Base-by-base conservation (phyloP, 2,113 vertebrate species). In the Lethenteron camtschaticum region DNA sequence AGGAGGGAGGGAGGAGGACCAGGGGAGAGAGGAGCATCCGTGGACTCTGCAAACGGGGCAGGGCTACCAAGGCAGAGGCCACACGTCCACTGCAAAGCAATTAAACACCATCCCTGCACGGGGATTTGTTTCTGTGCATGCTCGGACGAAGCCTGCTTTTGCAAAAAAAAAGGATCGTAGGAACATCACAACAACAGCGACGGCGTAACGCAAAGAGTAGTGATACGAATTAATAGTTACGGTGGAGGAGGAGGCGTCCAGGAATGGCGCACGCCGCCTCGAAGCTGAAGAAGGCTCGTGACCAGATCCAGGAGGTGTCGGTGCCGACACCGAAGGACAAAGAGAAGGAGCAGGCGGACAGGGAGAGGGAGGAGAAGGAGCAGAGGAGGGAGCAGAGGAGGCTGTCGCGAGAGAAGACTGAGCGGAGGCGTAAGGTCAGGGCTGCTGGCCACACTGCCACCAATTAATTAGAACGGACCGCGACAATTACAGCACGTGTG, bases 221-320 rank as follows among this genome's bases (percentile, higher is more conserved):
- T 5, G 41, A 41, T 41, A 41, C 41, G 41, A 41, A 41, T 41
- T 41, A 41, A 41, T 41, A 41, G 41, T 41, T 41, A 41, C 41
- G 41, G 41, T 41, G 41, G 41, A 41, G 41, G 41, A n/a, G 63
- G 41, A 41, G 63, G 24, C 63, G 63, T n/a, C 63, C n/a, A 66
- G 63, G n/a, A 11, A 66, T 66, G 63, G 63, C 63, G 24, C 63
- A 66, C 24, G 63, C 63, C 11, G 63, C 63, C n/a, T 66, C 63
- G n/a, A n/a, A 66, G 24, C 24, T 66, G 63, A 66, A 66, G 63
- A 66, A 66, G 63, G 24, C 2, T 24, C 63, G 63, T n/a, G 63
- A 66, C 10, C 24, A 16, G 63, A 24, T 66, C 24, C 41, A 41
- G 41, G 63, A 66, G n/a, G 63, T 11, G 3, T 11, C 63, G n/a